Base-by-base conservation (phyloP, 1,140 invertebrate species). In the Galleria mellonella region DNA sequence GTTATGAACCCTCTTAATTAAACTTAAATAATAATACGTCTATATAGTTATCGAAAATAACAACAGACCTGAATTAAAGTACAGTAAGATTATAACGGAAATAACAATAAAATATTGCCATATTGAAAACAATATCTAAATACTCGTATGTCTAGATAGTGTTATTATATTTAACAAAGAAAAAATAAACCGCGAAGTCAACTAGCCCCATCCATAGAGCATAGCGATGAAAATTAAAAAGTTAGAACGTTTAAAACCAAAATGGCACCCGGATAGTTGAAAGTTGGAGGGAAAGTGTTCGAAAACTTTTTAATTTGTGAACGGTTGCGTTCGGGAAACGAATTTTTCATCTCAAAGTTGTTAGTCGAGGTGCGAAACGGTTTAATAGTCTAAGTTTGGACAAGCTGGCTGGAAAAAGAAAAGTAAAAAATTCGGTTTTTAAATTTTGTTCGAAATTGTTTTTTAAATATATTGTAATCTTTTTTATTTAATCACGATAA, bases 301-400 rank as follows among this genome's bases (percentile, higher is more conserved):
- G 32, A 30, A 63, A 64, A 82, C 73, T 83, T 79, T 83, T 83
- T 79, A 79, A 77, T 76, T 83, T 83, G 66, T 60, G 62, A 64
- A 68, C 60, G 55, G 52, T 64, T 50, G 53, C 55, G 62, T 71
- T 69, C 57, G 48, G 55, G 64, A 71, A 56, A 60, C 58, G 62
- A 67, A 71, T 78, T 78, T 78, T 75, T 73, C 74, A 72, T 59
- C 67, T 61, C 39, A 40, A 64, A 62, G 58, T 66, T 62, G 42
- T 47, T 53, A 32, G 36, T 28, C 32, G 42, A 59, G 48, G 54
- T 58, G 58, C 59, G 53, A 52, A 61, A 55, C 61, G 47, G 53
- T 47, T 64, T 59, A 65, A 71, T 66, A 68, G 69, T 58, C 54
- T 46, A 27, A 38, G 44, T 31, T 62, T 59, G 27, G 8, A 37